These are phyloP conservation scores for Gastracanthus pulcherrimus DNA, from an alignment of 2,888 invertebrate species.

Conservation along the genomic window DNA sequence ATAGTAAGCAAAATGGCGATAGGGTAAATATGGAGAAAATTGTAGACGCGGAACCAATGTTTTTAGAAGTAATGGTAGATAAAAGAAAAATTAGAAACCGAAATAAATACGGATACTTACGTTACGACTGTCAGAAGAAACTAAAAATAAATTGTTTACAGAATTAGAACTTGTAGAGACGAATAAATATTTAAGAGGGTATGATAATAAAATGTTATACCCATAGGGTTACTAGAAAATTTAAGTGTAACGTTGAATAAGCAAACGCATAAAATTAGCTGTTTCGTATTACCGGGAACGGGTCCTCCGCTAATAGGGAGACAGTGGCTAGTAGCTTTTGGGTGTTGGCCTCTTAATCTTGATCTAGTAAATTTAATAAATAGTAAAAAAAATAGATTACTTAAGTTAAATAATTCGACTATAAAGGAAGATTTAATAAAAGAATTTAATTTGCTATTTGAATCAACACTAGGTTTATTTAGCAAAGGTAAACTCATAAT, in stretches of 20 bases:
- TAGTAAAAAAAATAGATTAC: neutral
- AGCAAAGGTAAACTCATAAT: slow-evolving; percentile 45
- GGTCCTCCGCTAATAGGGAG: slow-evolving; percentile 48
- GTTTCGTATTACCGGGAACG: slow-evolving; percentile 47
- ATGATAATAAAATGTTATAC: slow-evolving; percentile 19
- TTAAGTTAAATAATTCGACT: slow-evolving; percentile 19
- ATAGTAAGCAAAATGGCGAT: no score
- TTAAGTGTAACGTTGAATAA: slow-evolving; percentile 24
- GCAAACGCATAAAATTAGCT: slow-evolving; percentile 1
- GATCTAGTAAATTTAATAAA: neutral
- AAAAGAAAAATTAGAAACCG: neutral
- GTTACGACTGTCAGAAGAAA: neutral
- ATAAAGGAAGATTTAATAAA: neutral
- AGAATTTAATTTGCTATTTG: slow-evolving; percentile 20
- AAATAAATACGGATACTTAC: slow-evolving; percentile 38
- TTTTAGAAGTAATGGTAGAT: neutral
- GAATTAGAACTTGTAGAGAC: slow-evolving; percentile 1
- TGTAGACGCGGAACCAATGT: neutral
- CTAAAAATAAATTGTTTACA: neutral
- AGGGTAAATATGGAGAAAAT: no score
- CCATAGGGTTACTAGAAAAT: slow-evolving; percentile 36
- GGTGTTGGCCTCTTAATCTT: slow-evolving; percentile 39
- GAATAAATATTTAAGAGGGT: neutral
- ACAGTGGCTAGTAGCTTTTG: slow-evolving; percentile 51
- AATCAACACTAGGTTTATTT: slow-evolving; percentile 25